Percentiles rank a stretch among this genome's conserved stretches.
Evolutionary conservation across 2,888 invertebrate genomes (phyloP).

Genomic region (Autographa pulchrina): DNA sequence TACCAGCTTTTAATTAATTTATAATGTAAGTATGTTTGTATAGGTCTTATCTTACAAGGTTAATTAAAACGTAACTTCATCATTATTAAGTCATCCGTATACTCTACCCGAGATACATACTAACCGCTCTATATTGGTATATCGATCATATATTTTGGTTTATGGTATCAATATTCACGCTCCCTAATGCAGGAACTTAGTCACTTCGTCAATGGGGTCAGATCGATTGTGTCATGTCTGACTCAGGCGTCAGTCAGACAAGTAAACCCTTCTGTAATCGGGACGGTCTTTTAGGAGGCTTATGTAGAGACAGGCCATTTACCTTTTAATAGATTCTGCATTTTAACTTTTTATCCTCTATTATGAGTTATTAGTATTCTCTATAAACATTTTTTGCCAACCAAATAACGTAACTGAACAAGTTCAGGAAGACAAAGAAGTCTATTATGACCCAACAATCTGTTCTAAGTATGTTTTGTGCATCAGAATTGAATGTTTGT

Average conservation of each 20-base stretch:
- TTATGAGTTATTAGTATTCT: not conserved
- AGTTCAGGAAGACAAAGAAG: too few relatives aligned
- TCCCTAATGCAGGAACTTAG: not conserved
- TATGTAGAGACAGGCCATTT: not conserved
- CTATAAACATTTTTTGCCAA: too few relatives aligned
- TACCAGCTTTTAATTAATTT: too few relatives aligned
- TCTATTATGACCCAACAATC: too few relatives aligned
- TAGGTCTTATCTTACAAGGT: too few relatives aligned
- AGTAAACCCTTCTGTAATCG: not conserved
- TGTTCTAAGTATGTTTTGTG: too few relatives aligned
- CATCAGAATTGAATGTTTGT: too few relatives aligned
- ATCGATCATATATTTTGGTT: not conserved
- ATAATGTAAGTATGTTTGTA: too few relatives aligned
- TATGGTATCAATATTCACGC: not conserved
- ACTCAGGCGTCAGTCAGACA: too few relatives aligned
- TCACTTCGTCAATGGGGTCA: slow-evolving; percentile 1
- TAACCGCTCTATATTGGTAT: not conserved
- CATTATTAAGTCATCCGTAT: too few relatives aligned
- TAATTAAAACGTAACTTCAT: too few relatives aligned
- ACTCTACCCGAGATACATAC: not conserved
- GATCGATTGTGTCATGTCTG: slow-evolving; percentile 1
- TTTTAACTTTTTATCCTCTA: not conserved
- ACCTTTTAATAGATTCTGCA: not conserved
- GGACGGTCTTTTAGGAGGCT: not conserved
- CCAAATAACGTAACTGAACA: too few relatives aligned